phyloP scores from a whole-genome alignment of 2,888 invertebrate species.

The Xanthostigma xanthostigma region DNA sequence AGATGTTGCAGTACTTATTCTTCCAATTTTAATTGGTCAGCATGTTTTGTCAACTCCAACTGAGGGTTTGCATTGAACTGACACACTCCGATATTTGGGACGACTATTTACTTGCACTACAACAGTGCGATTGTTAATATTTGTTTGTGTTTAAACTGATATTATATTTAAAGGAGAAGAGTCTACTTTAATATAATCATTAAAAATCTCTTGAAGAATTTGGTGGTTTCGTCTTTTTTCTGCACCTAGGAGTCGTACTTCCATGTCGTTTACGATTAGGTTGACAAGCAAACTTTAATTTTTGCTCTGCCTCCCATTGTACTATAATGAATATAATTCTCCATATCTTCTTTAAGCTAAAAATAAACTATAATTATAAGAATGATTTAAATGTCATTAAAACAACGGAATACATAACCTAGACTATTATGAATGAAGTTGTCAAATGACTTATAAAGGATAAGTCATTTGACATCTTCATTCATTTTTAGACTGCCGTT shows the following conservation, averaged over 20 bases:
- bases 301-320: slow-evolving; percentile 5
- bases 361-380: slow-evolving; percentile 1
- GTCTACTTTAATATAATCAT: slow-evolving; percentile 1
- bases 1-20: neutral
- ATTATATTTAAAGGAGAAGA: slow-evolving; percentile 1
- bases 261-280: neutral
- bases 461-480: neutral
- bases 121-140: slow-evolving; percentile 5
- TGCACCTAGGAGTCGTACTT: slow-evolving; percentile 3
- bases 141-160: slow-evolving; percentile 4
- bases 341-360: slow-evolving; percentile 4
- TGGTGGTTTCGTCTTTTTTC: slow-evolving; percentile 2
- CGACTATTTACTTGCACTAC: slow-evolving; percentile 5
- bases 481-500: neutral
- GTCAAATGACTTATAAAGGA: neutral
- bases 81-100: slow-evolving; percentile 6
- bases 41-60: slow-evolving; percentile 2
- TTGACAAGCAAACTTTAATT: slow-evolving; percentile 4
- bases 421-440: too few species aligned
- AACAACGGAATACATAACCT: neutral
- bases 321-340: slow-evolving; percentile 5
- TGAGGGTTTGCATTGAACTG: slow-evolving; percentile 6
- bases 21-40: slow-evolving; percentile 6
- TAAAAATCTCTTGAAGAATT: slow-evolving; percentile 5
- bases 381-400: neutral